phyloP scores from a whole-genome alignment of 2,113 vertebrate genomes.

The Brachypteracias leptosomus region DNA sequence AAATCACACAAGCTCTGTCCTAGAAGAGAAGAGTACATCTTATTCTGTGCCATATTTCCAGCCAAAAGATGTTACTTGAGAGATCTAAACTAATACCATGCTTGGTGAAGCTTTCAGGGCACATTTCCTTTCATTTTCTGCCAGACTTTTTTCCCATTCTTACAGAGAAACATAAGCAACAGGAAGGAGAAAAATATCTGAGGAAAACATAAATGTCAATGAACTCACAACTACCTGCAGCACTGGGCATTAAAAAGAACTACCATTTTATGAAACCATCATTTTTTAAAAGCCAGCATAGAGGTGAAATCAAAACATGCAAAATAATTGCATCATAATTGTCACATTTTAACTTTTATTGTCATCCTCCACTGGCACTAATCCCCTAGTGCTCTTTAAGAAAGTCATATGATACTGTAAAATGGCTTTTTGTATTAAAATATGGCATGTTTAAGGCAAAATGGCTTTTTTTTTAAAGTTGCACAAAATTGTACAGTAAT shows the following conservation, averaged over 20 bases:
- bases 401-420: not conserved
- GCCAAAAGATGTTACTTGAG: not conserved
- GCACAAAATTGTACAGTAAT: not conserved
- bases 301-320: not conserved
- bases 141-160: not conserved
- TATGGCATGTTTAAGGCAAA: not conserved
- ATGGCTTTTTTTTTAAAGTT: not conserved
- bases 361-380: not conserved
- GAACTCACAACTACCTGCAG: not conserved
- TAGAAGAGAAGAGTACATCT: not conserved
- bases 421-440: not conserved
- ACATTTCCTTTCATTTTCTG: constrained; percentile 12
- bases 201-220: not conserved
- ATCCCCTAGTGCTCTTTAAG: not conserved
- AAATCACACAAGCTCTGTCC: not conserved
- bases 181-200: not conserved
- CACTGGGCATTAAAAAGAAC: not conserved
- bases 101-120: not conserved
- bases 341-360: not conserved
- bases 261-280: not conserved
- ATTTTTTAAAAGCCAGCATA: not conserved
- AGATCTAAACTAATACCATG: not conserved
- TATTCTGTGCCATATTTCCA: not conserved
- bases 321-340: not conserved
- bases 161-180: not conserved